Evolutionary conservation across 2,113 vertebrate species (phyloP).

Genomic region (Thalassoma bifasciatum): DNA sequence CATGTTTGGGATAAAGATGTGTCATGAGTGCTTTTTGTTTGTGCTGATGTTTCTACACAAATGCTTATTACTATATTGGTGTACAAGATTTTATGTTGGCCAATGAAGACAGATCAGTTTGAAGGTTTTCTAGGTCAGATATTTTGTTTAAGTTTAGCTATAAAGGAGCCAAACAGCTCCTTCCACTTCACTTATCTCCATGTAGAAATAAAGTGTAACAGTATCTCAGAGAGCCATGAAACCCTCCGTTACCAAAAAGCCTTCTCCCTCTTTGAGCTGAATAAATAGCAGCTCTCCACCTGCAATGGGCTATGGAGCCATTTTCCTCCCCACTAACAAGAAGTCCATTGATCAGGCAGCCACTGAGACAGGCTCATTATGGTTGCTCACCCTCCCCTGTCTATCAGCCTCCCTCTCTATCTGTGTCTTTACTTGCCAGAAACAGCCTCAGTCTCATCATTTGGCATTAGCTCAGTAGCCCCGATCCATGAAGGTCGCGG

Average conservation of each 20-base stretch:
- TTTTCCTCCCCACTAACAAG: slow-evolving; percentile 79
- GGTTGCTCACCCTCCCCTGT: slow-evolving; percentile 63
- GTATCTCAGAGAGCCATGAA: slow-evolving; percentile 69
- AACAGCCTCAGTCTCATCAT: slow-evolving; percentile 71
- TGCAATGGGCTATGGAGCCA: slow-evolving; percentile 70
- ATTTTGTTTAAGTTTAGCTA: not conserved
- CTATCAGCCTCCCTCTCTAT: slow-evolving; percentile 65
- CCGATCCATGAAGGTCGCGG: slow-evolving; percentile 69
- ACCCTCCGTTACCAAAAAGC: slow-evolving; percentile 48
- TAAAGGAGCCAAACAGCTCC: not conserved
- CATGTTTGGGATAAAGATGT: too few relatives aligned
- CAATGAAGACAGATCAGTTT: too few relatives aligned
- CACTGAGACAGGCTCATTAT: slow-evolving; percentile 84
- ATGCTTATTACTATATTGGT: too few relatives aligned
- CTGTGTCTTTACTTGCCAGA: slow-evolving; percentile 67
- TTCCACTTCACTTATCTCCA: slow-evolving; percentile 3
- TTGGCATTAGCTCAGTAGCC: slow-evolving; percentile 73
- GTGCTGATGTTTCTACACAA: too few relatives aligned
- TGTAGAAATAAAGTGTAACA: slow-evolving; percentile 34
- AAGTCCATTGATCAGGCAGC: slow-evolving; percentile 83
- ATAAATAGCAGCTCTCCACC: slow-evolving; percentile 75
- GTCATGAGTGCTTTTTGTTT: too few relatives aligned
- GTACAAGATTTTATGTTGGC: too few relatives aligned
- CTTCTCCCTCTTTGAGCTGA: slow-evolving; percentile 56
- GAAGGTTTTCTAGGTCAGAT: too few relatives aligned